phyloP scores from a whole-genome alignment of 2,888 invertebrate species.

The Choreutis nemorana region DNA sequence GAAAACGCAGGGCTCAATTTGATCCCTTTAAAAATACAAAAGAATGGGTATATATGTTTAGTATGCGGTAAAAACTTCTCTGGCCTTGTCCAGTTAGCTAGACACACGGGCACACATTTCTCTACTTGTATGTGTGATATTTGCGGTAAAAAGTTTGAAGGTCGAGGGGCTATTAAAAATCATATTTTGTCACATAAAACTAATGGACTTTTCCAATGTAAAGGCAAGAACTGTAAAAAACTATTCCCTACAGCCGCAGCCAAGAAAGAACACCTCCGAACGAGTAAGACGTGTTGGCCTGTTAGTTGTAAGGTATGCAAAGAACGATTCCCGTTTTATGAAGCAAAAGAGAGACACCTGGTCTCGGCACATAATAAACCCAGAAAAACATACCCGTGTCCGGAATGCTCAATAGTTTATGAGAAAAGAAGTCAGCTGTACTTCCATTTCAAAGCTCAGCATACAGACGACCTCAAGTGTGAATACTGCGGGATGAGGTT shows the following conservation, averaged over 20 bases:
- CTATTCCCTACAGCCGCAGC: constrained; percentile 5
- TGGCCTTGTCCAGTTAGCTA: constrained; percentile 7
- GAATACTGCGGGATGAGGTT: constrained; percentile 8
- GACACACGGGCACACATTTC: constrained; percentile 13
- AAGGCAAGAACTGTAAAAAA: constrained; percentile 7
- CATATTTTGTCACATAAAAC: constrained; percentile 4
- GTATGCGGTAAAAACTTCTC: constrained; percentile 11
- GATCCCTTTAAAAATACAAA: constrained; percentile 11
- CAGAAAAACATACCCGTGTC: constrained; percentile 6
- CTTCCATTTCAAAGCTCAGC: constrained; percentile 8
- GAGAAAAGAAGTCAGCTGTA: constrained; percentile 4
- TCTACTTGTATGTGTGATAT: constrained; percentile 12
- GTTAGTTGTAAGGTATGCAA: constrained; percentile 5
- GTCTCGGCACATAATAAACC: constrained; percentile 6
- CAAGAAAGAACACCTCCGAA: constrained; percentile 5
- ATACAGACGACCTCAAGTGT: constrained; percentile 10
- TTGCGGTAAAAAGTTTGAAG: constrained; percentile 12
- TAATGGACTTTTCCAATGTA: constrained; percentile 5
- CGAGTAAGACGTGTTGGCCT: constrained; percentile 8
- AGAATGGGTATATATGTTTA: constrained; percentile 9
- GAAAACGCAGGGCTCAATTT: constrained; percentile 7
- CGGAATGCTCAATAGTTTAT: constrained; percentile 8
- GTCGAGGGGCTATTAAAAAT: constrained; percentile 3
- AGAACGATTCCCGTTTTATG: constrained; percentile 6
- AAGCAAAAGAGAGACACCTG: constrained; percentile 6